Evolutionary conservation across 2,888 invertebrate species (phyloP).

Genomic region (Drosophila nr. medialis): DNA sequence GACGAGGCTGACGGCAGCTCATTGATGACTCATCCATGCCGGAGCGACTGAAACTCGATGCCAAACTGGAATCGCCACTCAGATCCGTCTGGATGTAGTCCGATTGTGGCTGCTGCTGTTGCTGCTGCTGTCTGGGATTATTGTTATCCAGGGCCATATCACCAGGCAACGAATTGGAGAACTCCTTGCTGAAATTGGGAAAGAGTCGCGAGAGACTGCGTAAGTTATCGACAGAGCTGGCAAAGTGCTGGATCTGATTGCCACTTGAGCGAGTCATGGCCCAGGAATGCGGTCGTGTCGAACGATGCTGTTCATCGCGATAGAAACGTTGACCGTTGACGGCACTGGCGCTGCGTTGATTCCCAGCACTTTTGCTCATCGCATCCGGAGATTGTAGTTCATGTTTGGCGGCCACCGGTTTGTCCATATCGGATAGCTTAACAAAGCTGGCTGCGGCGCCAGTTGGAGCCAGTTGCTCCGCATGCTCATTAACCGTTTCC

Average conservation of each 20-base stretch:
- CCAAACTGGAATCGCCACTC: constrained; percentile 86
- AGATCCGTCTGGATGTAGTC: constrained; percentile 86
- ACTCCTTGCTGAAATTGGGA: constrained; percentile 86
- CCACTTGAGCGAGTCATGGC: constrained; percentile 87
- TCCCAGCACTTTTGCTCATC: constrained; percentile 83
- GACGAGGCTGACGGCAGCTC: constrained; percentile 86
- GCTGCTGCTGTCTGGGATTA: constrained; percentile 28
- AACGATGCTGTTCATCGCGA: constrained; percentile 76
- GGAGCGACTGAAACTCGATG: constrained; percentile 87
- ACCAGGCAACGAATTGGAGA: constrained; percentile 84
- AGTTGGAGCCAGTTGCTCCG: constrained; percentile 59
- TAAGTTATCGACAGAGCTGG: constrained; percentile 87
- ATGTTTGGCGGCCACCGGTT: constrained; percentile 85
- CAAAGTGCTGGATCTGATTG: constrained; percentile 85
- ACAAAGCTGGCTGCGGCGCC: constrained; percentile 86
- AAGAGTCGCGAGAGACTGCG: constrained; percentile 87
- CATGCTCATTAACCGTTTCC: constrained; percentile 84
- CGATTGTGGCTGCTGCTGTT: constrained; percentile 54
- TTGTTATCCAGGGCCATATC: constrained; percentile 80
- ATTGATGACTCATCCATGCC: constrained; percentile 86
- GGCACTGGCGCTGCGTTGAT: constrained; percentile 74
- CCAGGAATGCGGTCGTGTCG: constrained; percentile 85
- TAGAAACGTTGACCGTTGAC: constrained; percentile 74
- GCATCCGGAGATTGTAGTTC: constrained; percentile 84
- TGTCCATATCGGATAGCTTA: constrained; percentile 92